A percentile compares a stretch with the other conserved stretches of the same genome.
phyloP scores from a whole-genome alignment of 2,888 invertebrate species.

The Eupithecia pulchellata region DNA sequence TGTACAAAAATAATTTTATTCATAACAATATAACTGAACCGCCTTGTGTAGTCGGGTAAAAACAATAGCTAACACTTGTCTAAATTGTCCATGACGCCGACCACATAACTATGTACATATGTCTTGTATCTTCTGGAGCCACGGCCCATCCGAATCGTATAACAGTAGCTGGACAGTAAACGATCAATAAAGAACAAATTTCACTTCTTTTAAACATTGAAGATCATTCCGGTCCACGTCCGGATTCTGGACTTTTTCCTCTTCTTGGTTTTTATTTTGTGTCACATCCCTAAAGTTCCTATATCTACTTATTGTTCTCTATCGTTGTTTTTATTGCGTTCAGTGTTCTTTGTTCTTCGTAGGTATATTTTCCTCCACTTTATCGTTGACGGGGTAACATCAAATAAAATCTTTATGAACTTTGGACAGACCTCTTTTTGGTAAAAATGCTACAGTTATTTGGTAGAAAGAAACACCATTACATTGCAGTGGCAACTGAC shows the following conservation, averaged over 20 bases:
- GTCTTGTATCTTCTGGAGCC: not conserved
- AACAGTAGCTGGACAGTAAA: not conserved
- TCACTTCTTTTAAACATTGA: not conserved
- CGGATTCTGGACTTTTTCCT: not conserved
- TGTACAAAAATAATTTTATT: not conserved
- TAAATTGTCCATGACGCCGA: not conserved
- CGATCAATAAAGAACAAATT: not conserved
- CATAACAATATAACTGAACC: not conserved
- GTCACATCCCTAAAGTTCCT: constrained; percentile 5
- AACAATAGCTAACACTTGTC: not conserved
- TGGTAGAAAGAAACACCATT: too few species aligned
- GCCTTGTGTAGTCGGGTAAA: not conserved
- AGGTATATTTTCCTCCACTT: not conserved
- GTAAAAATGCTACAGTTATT: not conserved
- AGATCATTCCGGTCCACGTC: not conserved
- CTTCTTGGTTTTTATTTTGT: not conserved
- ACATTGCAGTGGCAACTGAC: too few species aligned
- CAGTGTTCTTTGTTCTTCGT: constrained; percentile 11
- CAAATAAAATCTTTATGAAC: constrained; percentile 13
- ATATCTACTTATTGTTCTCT: not conserved
- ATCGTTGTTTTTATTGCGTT: constrained; percentile 7
- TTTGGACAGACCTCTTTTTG: not conserved
- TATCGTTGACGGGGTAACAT: not conserved
- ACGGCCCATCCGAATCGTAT: too few species aligned
- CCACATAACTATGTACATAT: too few species aligned